Evolutionary conservation across 2,113 vertebrate species (phyloP), one percentile per base, ranked within the genome.

Genomic region (Gobius niger): DNA sequence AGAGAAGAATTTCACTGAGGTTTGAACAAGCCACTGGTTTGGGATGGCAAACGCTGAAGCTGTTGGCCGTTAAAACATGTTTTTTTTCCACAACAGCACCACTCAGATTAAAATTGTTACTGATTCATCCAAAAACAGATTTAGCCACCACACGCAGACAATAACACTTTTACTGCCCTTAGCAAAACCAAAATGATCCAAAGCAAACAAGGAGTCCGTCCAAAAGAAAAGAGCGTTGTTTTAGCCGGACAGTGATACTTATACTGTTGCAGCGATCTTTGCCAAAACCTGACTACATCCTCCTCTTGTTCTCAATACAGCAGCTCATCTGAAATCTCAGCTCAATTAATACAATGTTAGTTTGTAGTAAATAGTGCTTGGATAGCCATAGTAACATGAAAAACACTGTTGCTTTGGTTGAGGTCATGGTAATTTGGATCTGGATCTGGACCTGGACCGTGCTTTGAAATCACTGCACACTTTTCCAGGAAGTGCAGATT

Each of bases 341-440:
- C 68, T 15, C 5, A 7, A 61, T 81, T 70, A 81, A 75, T 46
- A 63, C 64, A 15, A 47, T 69, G 82, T 88, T 85, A 82, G 87
- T 90, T 89, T 89, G 85, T 73, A 54, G 82, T 87, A 84, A 87
- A 87, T 80, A 85, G 65, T 59, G 62, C 59, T 47, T 9, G 71
- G 70, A 75, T 80, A 19, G 51, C 88, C 83, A 86, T 85, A 80
- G 86, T 85, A 84, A 90, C 82, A 65, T 66, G 71, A 78, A 85
- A 47, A 88, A 88, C 75, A 84, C 82, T 34, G 77, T 70, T 65
- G 70, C 65, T 66, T 57, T 68, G 74, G 77, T 68, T 84, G 81
- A 88, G 86, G 85, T 89, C 81, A 90, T 75, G 59, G 63, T 79
- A 71, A 80, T 76, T 84, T 81, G 64, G 76, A 76, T 83, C 77